These are phyloP conservation scores for Campylomormyrus numenius DNA, from an alignment of 2,113 vertebrate species.

Conservation along the genomic window DNA sequence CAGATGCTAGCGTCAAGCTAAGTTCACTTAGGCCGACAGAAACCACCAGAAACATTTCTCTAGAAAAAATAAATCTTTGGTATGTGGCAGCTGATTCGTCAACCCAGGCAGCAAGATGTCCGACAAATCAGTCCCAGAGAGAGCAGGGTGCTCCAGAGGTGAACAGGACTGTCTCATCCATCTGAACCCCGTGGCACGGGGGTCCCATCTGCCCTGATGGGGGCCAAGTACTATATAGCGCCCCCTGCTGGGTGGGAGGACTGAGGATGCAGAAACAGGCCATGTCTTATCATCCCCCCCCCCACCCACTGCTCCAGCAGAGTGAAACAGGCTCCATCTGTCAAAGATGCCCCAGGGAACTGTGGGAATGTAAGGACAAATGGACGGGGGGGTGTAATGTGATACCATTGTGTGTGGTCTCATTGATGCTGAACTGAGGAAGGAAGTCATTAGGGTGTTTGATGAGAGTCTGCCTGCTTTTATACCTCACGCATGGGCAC, in stretches of 20 bases:
- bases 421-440: background rate
- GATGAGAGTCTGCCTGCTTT: background rate
- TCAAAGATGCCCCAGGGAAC: background rate
- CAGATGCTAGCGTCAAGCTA: background rate
- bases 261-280: background rate
- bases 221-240: background rate
- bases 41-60: background rate
- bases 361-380: background rate
- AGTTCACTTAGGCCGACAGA: background rate
- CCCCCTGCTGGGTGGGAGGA: background rate
- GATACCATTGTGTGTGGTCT: background rate
- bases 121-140: background rate
- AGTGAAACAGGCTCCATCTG: background rate
- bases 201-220: background rate
- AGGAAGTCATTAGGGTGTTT: background rate
- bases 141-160: background rate
- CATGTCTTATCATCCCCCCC: background rate
- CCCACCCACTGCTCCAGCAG: background rate
- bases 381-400: background rate
- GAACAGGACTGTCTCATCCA: background rate
- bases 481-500: background rate
- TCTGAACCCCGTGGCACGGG: background rate
- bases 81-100: background rate
- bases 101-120: background rate
- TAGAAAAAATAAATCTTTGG: background rate